phyloP scores from a whole-genome alignment of 2,797 vertebrate genomes.

The Sus cebifrons region DNA sequence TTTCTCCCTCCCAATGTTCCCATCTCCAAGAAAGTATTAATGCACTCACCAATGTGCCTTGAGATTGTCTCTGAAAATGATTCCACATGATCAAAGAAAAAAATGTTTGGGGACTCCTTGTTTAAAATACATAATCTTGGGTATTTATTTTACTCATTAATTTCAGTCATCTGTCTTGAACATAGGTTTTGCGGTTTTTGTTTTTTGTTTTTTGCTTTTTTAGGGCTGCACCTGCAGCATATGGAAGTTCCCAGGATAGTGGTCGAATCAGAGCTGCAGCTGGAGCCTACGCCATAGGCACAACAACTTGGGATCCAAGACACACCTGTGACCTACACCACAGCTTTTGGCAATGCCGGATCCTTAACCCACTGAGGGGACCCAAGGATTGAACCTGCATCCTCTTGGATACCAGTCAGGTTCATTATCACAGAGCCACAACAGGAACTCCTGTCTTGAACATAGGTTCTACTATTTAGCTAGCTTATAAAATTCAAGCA shows the following conservation, averaged over 20 bases:
- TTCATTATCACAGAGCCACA: too few relatives aligned
- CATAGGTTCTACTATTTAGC: conserved; percentile 56
- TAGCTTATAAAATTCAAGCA: conserved; percentile 67
- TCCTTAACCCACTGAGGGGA: too few relatives aligned
- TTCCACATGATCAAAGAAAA: conserved; percentile 55
- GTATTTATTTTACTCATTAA: conserved; percentile 67
- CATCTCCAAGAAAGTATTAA: background rate
- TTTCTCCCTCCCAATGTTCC: conserved; percentile 5
- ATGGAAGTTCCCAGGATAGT: too few relatives aligned
- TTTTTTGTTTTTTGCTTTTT: too few relatives aligned
- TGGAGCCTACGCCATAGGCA: too few relatives aligned
- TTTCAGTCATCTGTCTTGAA: conserved; percentile 55
- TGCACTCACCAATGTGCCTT: background rate
- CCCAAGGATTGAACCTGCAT: too few relatives aligned
- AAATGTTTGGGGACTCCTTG: background rate
- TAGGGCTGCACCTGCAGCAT: too few relatives aligned
- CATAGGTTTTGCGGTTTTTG: background rate
- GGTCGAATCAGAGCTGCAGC: too few relatives aligned
- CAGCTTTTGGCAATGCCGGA: too few relatives aligned
- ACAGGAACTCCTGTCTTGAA: conserved; percentile 27
- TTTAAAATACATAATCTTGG: conserved; percentile 55
- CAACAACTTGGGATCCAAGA: too few relatives aligned
- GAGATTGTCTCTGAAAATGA: conserved; percentile 57
- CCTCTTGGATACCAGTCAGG: too few relatives aligned
- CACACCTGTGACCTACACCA: too few relatives aligned